Conservation (phyloP, 37 sponge, comb jelly and placozoan genomes). For the Petrosia ficiformis region DNA sequence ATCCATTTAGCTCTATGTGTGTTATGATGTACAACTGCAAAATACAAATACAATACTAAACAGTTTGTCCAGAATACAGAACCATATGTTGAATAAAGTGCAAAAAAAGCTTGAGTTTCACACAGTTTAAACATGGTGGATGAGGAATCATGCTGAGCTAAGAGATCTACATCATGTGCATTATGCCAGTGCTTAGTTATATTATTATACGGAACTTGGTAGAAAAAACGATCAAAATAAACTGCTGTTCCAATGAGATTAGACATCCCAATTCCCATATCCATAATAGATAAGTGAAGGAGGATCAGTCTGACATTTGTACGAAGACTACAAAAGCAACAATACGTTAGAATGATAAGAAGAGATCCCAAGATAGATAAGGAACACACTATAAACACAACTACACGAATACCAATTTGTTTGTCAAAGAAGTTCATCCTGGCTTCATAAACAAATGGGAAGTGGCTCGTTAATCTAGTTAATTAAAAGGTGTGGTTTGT, state of each 20-base stretch:
- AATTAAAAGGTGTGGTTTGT: no score
- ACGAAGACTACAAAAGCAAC: slow-evolving; percentile 26
- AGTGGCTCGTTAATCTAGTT: no score
- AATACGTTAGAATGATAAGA: slow-evolving; percentile 51
- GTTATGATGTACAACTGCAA: slow-evolving; percentile 5
- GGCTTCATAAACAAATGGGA: no score
- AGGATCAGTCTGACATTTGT: slow-evolving; percentile 45
- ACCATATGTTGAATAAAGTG: slow-evolving; percentile 29
- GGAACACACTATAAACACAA: slow-evolving; percentile 26
- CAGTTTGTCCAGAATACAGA: slow-evolving; percentile 55
- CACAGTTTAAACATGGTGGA: slow-evolving; percentile 10
- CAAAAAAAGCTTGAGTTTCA: slow-evolving; percentile 40
- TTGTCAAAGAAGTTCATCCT: not conserved
- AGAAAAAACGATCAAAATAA: slow-evolving; percentile 45
- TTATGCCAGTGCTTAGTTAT: not conserved
- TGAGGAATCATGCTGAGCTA: not conserved
- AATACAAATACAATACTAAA: slow-evolving; percentile 51
- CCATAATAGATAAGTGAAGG: slow-evolving; percentile 73
- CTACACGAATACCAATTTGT: not conserved
- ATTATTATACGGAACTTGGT: not conserved
- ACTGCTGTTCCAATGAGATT: slow-evolving; percentile 50
- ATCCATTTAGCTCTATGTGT: not conserved
- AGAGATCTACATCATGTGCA: not conserved
- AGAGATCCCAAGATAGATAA: slow-evolving; percentile 64
- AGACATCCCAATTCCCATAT: slow-evolving; percentile 30